Base-by-base conservation (phyloP, 2,797 vertebrate species). In the Coregonus sp. region DNA sequence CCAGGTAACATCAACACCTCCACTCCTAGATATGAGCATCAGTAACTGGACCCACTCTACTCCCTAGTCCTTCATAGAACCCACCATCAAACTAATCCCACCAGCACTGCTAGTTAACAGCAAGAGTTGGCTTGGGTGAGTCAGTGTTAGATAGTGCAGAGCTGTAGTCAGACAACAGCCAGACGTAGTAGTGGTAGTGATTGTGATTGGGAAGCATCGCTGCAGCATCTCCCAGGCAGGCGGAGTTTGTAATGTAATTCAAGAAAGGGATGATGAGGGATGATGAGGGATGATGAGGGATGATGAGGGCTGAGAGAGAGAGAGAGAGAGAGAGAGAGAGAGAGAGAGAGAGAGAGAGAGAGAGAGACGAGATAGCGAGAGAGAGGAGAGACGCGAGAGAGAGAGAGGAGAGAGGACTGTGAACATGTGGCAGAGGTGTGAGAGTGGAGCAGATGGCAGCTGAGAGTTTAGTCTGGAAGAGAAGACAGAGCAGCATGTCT, bases 1-100 rank as follows among this genome's bases (percentile, higher is more conserved):
- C 97, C 79, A 99, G 98, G 98, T 99, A 89, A 83, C n/a, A 29
- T n/a, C 4, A 40, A 29, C 54, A 61, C 70, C 70, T 0, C 37
- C 47, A 5, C 66, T 68, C 29, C 29, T 47, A 11, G 40, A 47
- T 3, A 47, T 47, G 7, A 47, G 40, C 40, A 47, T 47, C 40
- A 47, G 40, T 12, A 29, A 14, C 12, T 25, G 25, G 3, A 67
- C 65, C 6, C 65, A 33, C 65, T 67, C 65, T 33, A 33, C 67
- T 18, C 61, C 74, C 6, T 50, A 56, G n/a, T 16, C n/a, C n/a
- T 56, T 20, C 33, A 56, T 25, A 40, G 35, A 47, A 35, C 37
- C 29, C 65, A 6, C 31, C 65, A 20, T 61, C 7, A 61, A 61
- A 16, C 20, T 59, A 59, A 20, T 18, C 56, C 56, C 56, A 3